phyloP scores from a whole-genome alignment of 2,888 invertebrate genomes.

The Drosophila cognata region DNA sequence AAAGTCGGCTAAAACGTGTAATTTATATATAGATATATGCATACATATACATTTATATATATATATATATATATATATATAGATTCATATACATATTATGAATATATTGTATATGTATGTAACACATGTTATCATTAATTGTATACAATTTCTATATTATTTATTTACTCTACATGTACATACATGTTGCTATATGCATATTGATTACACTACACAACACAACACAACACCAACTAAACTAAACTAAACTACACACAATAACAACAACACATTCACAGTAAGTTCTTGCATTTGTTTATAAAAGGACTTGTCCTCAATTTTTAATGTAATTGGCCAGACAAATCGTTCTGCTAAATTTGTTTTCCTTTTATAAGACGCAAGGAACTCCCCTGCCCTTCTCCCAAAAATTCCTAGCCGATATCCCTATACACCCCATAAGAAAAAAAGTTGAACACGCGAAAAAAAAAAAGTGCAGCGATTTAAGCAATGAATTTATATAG shows the following conservation, averaged over 20 bases:
- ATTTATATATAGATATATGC: conserved; percentile 19
- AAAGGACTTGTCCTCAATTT: conserved; percentile 22
- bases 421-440: background rate
- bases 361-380: background rate
- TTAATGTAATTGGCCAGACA: conserved; percentile 12
- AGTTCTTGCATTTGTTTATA: conserved; percentile 57
- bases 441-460: conserved; percentile 17
- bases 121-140: conserved; percentile 48
- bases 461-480: conserved; percentile 67
- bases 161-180: conserved; percentile 65
- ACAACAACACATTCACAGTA: conserved; percentile 21
- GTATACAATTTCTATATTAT: conserved; percentile 58
- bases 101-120: conserved; percentile 31
- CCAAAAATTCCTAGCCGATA: conserved; percentile 1
- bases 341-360: conserved; percentile 1
- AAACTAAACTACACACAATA: background rate
- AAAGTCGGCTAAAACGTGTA: conserved; percentile 26
- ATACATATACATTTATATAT: conserved; percentile 5
- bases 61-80: conserved; percentile 23
- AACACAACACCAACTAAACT: conserved; percentile 13
- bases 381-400: background rate
- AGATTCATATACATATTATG: conserved; percentile 14
- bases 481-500: conserved; percentile 77
- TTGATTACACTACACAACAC: conserved; percentile 41
- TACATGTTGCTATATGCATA: conserved; percentile 65